These are phyloP conservation scores for Ameiurus melas DNA, from an alignment of 2,113 vertebrate genomes.

Conservation along the genomic window DNA sequence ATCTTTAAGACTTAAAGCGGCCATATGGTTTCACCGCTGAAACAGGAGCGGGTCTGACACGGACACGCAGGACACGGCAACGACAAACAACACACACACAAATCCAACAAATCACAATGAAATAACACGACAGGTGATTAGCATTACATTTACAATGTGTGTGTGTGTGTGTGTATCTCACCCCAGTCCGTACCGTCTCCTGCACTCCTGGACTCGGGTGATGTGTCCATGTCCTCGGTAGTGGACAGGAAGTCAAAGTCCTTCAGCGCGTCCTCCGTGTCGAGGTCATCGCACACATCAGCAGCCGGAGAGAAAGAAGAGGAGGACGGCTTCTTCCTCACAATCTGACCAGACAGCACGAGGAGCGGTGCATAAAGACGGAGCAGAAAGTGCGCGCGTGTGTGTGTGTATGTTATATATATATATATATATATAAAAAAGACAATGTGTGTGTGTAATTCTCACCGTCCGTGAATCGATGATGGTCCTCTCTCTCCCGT, in stretches of 20 bases:
- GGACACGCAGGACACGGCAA: slow-evolving; percentile 26
- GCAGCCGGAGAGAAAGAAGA: slow-evolving; percentile 54
- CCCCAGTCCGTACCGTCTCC: slow-evolving; percentile 96
- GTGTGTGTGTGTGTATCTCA: slow-evolving; percentile 66
- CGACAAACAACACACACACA: background rate
- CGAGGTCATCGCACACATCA: slow-evolving; percentile 89
- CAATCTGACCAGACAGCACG: slow-evolving; percentile 73
- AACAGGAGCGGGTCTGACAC: background rate
- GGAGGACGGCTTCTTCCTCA: slow-evolving; percentile 82
- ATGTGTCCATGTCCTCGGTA: slow-evolving; percentile 86
- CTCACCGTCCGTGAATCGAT: slow-evolving; percentile 89
- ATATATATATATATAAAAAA: no score
- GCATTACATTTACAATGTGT: background rate
- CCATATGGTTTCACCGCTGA: background rate
- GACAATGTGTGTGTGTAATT: background rate
- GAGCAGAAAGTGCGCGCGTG: background rate
- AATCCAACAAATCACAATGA: slow-evolving; percentile 10
- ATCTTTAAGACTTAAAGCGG: background rate
- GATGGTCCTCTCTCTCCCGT: slow-evolving; percentile 84
- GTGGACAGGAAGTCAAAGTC: slow-evolving; percentile 95
- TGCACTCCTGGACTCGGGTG: slow-evolving; percentile 83
- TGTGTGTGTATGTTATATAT: no score
- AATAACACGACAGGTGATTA: slow-evolving; percentile 16
- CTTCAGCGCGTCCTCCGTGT: slow-evolving; percentile 93
- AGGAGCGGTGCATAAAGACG: background rate